Conservation (phyloP, 2,888 invertebrate species). For the Steinernema hermaphroditum region DNA sequence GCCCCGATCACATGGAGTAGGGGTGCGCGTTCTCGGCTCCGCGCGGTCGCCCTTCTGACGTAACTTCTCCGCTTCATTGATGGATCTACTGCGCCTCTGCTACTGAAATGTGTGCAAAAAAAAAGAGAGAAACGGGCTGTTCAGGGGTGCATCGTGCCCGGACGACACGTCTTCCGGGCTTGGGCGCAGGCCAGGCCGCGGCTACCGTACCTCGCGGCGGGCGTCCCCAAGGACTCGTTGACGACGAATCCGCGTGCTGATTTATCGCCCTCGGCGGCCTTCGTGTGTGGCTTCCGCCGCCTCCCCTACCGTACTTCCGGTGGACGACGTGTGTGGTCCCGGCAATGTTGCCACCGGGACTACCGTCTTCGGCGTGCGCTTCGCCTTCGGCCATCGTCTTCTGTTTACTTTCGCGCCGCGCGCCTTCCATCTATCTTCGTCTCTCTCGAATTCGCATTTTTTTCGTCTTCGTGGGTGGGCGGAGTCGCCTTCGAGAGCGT, state of each 20-base stretch:
- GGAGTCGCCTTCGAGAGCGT: conserved; percentile 27
- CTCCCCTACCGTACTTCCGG: not conserved
- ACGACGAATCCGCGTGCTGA: conserved; percentile 15
- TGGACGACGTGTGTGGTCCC: not conserved
- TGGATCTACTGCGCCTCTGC: conserved; percentile 9
- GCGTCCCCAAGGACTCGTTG: conserved; percentile 10
- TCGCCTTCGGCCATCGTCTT: not conserved
- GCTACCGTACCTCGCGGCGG: conserved; percentile 2
- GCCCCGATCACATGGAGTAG: conserved; percentile 18
- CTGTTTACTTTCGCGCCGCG: conserved; percentile 26
- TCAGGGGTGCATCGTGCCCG: too few relatives aligned
- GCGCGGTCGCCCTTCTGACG: too few relatives aligned
- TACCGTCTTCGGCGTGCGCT: not conserved
- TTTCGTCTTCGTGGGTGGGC: conserved; percentile 31
- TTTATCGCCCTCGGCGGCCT: not conserved
- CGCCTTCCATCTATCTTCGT: conserved; percentile 30
- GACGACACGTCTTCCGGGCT: too few relatives aligned
- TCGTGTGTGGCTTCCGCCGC: not conserved
- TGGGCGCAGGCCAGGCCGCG: not conserved
- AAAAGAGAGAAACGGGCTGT: conserved; percentile 3
- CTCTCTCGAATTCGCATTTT: conserved; percentile 27
- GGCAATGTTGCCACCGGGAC: not conserved
- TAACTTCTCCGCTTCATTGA: conserved; percentile 23
- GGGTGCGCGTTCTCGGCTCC: conserved; percentile 3
- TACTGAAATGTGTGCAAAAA: conserved; percentile 25